These are phyloP conservation scores for Araneus ventricosus DNA, from an alignment of 1,140 invertebrate genomes.

Conservation along the genomic window DNA sequence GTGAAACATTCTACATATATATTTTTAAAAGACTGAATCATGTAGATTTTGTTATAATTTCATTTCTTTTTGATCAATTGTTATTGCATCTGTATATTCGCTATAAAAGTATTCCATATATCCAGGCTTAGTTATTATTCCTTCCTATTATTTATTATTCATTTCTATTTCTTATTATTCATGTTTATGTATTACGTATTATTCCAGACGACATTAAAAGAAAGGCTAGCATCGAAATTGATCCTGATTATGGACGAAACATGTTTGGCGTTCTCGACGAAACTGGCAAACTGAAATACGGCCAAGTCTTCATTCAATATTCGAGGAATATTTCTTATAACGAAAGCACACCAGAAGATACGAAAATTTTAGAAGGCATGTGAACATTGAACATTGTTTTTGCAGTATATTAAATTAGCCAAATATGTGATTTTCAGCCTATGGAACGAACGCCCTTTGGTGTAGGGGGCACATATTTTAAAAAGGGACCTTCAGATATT, in stretches of 20 bases:
- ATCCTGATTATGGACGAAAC: constrained; percentile 67
- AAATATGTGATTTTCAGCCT: too few species aligned
- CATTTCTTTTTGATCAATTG: too few species aligned
- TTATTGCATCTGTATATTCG: too few species aligned
- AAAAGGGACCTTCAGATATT: too few species aligned
- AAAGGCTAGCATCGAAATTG: constrained; percentile 75
- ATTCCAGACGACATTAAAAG: constrained; percentile 64
- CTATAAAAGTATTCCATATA: background rate
- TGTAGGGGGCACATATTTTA: too few species aligned
- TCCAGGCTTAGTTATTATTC: background rate
- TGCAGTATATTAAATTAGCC: too few species aligned
- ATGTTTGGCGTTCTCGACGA: constrained; percentile 77
- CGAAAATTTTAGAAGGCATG: constrained; percentile 40
- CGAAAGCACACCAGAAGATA: constrained; percentile 36
- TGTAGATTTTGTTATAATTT: too few species aligned
- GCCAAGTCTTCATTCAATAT: constrained; percentile 77
- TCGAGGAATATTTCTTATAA: constrained; percentile 56
- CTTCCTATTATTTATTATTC: background rate
- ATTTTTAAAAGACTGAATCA: too few species aligned
- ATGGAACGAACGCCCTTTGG: too few species aligned
- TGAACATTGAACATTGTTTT: too few species aligned
- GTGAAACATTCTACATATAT: too few species aligned
- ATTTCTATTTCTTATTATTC: background rate
- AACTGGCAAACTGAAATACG: constrained; percentile 74
- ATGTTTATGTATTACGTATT: background rate